These are phyloP conservation scores for Parnassius orleans DNA, from an alignment of 2,888 invertebrate genomes.

Conservation along the genomic window DNA sequence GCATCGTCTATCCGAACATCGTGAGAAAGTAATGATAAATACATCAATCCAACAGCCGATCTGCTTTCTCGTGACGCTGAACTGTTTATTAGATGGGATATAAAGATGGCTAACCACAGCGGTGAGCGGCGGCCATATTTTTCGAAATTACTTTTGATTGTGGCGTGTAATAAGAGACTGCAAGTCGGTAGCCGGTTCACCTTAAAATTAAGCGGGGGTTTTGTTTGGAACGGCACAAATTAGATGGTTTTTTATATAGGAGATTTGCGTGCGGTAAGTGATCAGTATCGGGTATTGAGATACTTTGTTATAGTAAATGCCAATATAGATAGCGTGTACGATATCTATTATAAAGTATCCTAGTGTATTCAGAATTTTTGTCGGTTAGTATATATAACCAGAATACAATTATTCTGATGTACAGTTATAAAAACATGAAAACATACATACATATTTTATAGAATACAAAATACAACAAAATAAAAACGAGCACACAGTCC, in stretches of 20 bases:
- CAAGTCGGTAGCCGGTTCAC: constrained; percentile 65
- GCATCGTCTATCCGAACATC: constrained; percentile 50
- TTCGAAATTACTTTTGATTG: constrained; percentile 80
- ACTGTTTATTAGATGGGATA: constrained; percentile 76
- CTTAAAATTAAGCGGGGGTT: constrained; percentile 66
- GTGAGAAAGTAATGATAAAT: constrained; percentile 80
- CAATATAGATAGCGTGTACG: no score
- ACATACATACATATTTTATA: no score
- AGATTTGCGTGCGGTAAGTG: constrained; percentile 18
- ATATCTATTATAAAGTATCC: no score
- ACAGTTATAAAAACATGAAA: no score
- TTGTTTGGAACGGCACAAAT: constrained; percentile 65
- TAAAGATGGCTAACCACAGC: constrained; percentile 66
- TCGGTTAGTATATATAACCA: no score
- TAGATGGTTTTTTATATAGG: constrained; percentile 59
- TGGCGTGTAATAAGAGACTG: constrained; percentile 66
- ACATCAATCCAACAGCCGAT: constrained; percentile 74
- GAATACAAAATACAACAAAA: no score
- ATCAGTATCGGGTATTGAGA: not conserved
- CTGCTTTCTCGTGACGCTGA: constrained; percentile 76
- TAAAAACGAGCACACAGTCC: no score
- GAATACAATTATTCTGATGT: no score
- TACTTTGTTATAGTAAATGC: no score
- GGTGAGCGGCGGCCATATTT: constrained; percentile 64
- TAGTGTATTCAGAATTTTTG: no score